These are phyloP conservation scores for Clupea harengus DNA, from an alignment of 2,113 vertebrate genomes.

Conservation along the genomic window DNA sequence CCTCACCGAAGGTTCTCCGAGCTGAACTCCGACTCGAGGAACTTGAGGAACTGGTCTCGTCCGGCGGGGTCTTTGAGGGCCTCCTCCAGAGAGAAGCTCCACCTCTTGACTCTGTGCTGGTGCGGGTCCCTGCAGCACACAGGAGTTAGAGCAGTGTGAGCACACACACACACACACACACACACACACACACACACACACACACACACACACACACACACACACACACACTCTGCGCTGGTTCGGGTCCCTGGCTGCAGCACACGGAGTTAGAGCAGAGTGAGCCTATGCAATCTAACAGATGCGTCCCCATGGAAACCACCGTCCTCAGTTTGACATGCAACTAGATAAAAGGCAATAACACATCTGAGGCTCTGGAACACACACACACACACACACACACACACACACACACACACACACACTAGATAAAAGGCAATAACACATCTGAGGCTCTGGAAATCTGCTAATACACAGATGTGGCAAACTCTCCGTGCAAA, in stretches of 20 bases:
- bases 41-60: slow-evolving; percentile 90
- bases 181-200: no score
- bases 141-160: not conserved
- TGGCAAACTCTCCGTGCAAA: not conserved
- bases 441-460: not conserved
- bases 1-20: slow-evolving; percentile 91
- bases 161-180: not conserved
- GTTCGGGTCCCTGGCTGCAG: no score
- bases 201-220: no score
- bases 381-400: no score
- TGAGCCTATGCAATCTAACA: not conserved
- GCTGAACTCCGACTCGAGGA: slow-evolving; percentile 96
- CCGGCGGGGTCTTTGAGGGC: slow-evolving; percentile 88
- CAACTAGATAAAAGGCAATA: no score
- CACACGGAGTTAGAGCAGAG: not conserved
- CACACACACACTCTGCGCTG: no score
- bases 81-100: slow-evolving; percentile 93
- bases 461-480: not conserved
- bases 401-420: no score
- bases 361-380: no score
- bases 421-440: no score
- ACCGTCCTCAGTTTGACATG: no score
- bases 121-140: slow-evolving; percentile 84
- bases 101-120: slow-evolving; percentile 91
- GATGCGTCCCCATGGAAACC: not conserved